phyloP scores from a whole-genome alignment of 2,888 invertebrate genomes.

The Parapristionchus giblindavisi region DNA sequence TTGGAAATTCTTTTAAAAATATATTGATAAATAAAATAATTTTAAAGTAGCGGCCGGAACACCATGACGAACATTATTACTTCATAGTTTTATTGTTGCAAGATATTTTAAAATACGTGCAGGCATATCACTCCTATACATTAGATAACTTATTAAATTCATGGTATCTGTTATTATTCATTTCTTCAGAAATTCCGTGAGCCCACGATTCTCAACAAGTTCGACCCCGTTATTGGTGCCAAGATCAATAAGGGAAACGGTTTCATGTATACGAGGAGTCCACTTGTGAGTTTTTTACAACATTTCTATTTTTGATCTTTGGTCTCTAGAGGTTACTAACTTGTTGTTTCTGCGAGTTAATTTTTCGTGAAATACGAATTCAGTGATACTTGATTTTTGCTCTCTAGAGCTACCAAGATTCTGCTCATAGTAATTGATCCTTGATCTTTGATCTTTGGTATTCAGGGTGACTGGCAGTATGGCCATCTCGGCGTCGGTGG shows the following conservation, averaged over 20 bases:
- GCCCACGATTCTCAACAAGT: neutral
- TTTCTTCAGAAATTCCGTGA: neutral
- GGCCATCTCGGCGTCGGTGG: constrained; percentile 35
- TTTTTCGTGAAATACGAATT: neutral
- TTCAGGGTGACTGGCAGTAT: constrained; percentile 37
- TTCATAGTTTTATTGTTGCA: too few relatives aligned
- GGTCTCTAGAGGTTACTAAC: neutral
- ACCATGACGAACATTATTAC: too few relatives aligned
- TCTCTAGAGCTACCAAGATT: too few relatives aligned
- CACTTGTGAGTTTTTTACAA: neutral
- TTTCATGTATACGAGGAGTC: neutral
- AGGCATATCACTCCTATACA: too few relatives aligned
- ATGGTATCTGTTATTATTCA: neutral
- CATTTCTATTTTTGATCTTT: neutral
- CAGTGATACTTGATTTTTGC: neutral
- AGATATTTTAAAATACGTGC: too few relatives aligned
- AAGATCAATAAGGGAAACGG: neutral
- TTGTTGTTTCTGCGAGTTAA: neutral
- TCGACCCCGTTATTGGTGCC: neutral
- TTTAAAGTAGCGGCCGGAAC: too few relatives aligned
- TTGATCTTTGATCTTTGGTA: neutral
- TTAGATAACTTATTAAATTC: too few relatives aligned
- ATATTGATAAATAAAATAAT: too few relatives aligned
- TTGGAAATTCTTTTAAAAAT: too few relatives aligned
- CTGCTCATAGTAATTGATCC: neutral